phyloP scores from a whole-genome alignment of 2,797 vertebrate species.

The Aphelocoma californica region DNA sequence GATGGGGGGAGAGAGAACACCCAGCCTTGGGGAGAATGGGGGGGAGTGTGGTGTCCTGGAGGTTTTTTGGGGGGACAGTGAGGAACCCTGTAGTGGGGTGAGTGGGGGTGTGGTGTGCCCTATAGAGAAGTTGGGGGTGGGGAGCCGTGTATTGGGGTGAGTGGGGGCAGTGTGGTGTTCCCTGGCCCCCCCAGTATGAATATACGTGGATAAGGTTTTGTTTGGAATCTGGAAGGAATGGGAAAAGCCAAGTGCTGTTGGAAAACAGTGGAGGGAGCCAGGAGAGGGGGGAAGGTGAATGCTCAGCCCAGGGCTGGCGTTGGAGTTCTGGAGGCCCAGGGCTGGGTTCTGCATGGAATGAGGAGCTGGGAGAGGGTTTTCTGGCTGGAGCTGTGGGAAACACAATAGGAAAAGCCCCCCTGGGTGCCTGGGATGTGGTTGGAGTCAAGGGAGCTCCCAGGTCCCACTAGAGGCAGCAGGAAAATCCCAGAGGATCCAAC shows the following conservation, averaged over 20 bases:
- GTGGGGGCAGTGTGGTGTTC: not conserved
- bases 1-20: not conserved
- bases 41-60: not conserved
- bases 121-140: too few species aligned
- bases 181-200: not conserved
- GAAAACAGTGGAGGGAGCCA: not conserved
- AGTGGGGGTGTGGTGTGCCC: too few species aligned
- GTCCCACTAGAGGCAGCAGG: not conserved
- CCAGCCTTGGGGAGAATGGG: not conserved
- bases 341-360: not conserved
- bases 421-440: not conserved
- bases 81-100: not conserved
- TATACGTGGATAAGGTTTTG: accelerated
- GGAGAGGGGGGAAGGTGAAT: not conserved
- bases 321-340: not conserved
- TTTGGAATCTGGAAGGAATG: not conserved
- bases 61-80: not conserved
- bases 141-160: not conserved
- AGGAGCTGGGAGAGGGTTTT: not conserved
- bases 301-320: accelerated
- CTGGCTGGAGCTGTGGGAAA: not conserved
- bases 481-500: not conserved
- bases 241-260: not conserved
- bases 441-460: not conserved
- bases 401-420: accelerated